Percentiles rank a stretch among this genome's conserved stretches.
Evolutionary conservation across 2,113 vertebrate genomes (phyloP).

Genomic region (Pomatorhinus ruficollis): DNA sequence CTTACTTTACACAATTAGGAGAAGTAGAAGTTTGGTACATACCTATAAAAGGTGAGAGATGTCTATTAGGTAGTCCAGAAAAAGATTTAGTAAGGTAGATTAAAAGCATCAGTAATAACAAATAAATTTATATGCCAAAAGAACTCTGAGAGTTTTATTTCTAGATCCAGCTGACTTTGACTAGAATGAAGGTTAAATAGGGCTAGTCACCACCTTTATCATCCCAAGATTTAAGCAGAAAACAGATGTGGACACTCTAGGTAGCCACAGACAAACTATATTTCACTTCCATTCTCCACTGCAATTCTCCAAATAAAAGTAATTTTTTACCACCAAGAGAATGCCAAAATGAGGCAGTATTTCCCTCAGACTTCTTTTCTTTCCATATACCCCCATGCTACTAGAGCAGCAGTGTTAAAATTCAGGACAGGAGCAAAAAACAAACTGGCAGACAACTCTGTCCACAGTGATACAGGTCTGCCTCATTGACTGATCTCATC

Average conservation of each 20-base stretch:
- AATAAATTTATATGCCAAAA: not conserved
- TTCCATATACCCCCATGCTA: not conserved
- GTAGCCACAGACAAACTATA: not conserved
- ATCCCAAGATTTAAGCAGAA: not conserved
- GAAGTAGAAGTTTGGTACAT: not conserved
- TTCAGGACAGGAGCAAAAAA: not conserved
- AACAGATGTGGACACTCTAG: not conserved
- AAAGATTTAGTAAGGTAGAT: not conserved
- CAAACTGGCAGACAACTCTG: not conserved
- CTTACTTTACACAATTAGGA: not conserved
- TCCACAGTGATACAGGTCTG: not conserved
- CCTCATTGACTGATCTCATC: not conserved
- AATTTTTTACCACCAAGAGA: not conserved
- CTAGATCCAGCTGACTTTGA: not conserved
- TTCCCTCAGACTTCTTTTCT: not conserved
- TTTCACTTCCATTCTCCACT: not conserved
- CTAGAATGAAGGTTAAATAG: not conserved
- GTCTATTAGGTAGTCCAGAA: not conserved
- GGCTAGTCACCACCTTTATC: not conserved
- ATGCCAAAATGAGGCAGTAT: not conserved
- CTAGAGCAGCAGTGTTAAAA: not conserved
- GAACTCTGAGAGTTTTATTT: not conserved
- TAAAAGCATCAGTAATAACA: conserved; percentile 23
- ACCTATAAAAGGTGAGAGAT: not conserved
- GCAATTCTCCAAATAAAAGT: not conserved